Percentiles rank a stretch among this genome's conserved stretches.
Evolutionary conservation across 1,140 invertebrate species (phyloP).

Genomic region (Drosophila sechellia): DNA sequence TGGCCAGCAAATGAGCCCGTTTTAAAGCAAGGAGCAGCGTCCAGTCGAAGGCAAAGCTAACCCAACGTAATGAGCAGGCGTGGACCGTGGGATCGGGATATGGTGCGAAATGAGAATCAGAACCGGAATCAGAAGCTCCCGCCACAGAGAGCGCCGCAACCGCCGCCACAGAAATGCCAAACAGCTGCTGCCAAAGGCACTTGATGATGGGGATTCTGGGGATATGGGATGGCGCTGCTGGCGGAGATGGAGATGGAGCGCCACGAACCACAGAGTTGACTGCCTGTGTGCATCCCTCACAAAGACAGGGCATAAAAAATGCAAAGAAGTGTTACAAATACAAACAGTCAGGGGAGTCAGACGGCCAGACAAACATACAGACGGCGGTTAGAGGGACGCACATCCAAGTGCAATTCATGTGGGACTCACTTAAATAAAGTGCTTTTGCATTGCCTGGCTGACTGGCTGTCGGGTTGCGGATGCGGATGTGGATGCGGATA

Average conservation of each 20-base stretch:
- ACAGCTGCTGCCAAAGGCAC: slow-evolving; percentile 68
- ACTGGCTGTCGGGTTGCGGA: slow-evolving; percentile 50
- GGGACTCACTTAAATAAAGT: slow-evolving; percentile 84
- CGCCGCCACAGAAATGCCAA: slow-evolving; percentile 55
- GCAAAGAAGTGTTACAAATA: slow-evolving; percentile 80
- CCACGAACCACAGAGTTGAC: slow-evolving; percentile 19
- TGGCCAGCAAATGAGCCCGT: not conserved
- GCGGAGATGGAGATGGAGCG: slow-evolving; percentile 20
- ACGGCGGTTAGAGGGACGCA: slow-evolving; percentile 19
- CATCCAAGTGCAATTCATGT: slow-evolving; percentile 80
- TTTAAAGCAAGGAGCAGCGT: slow-evolving; percentile 10
- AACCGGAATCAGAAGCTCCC: slow-evolving; percentile 22
- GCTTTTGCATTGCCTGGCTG: slow-evolving; percentile 80
- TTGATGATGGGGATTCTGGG: slow-evolving; percentile 29
- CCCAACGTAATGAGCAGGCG: slow-evolving; percentile 60
- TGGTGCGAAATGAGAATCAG: slow-evolving; percentile 8
- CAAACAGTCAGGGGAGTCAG: slow-evolving; percentile 61
- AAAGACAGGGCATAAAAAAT: slow-evolving; percentile 70
- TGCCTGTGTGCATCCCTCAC: slow-evolving; percentile 54
- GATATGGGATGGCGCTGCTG: slow-evolving; percentile 17
- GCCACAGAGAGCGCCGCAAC: slow-evolving; percentile 38
- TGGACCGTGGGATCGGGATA: slow-evolving; percentile 16
- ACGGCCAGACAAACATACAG: slow-evolving; percentile 26
- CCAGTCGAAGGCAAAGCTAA: slow-evolving; percentile 31
- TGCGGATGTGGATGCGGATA: slow-evolving; percentile 29